Conservation (phyloP, 2,888 invertebrate genomes). For the Pachydiplax longipennis region DNA sequence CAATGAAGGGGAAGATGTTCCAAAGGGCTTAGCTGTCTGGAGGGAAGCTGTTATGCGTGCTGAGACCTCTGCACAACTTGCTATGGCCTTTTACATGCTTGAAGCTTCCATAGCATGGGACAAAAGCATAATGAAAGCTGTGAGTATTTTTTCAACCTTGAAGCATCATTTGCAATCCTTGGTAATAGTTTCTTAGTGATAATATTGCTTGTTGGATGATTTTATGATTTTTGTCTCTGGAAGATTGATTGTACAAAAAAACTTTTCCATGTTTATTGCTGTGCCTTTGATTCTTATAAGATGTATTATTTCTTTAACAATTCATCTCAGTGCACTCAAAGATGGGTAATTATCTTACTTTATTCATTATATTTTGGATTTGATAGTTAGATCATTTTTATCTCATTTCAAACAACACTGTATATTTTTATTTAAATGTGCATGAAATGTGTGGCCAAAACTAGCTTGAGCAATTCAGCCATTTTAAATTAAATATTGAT, state of each 20-base stretch:
- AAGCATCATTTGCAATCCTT: not conserved
- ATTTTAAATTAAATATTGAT: too few relatives aligned
- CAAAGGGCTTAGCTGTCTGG: constrained; percentile 86
- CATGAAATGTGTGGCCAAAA: not conserved
- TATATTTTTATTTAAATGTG: not conserved
- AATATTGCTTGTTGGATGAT: not conserved
- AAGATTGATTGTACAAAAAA: too few relatives aligned
- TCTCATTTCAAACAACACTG: not conserved
- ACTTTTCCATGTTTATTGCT: too few relatives aligned
- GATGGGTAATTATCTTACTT: not conserved
- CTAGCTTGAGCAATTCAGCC: not conserved
- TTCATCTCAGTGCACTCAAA: too few relatives aligned
- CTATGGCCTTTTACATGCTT: constrained; percentile 87
- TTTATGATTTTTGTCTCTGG: not conserved
- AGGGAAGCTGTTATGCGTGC: constrained; percentile 86
- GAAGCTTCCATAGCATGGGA: constrained; percentile 97
- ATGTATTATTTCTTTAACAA: too few relatives aligned
- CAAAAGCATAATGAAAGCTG: constrained; percentile 99
- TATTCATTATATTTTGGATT: not conserved
- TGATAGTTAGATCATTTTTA: not conserved
- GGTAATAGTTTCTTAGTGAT: not conserved
- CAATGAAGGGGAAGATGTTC: constrained; percentile 64
- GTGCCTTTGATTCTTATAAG: too few relatives aligned
- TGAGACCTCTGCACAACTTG: constrained; percentile 87
- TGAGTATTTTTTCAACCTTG: constrained; percentile 66